Conservation (phyloP, 2,888 invertebrate genomes). For the Ferrisia virgata region DNA sequence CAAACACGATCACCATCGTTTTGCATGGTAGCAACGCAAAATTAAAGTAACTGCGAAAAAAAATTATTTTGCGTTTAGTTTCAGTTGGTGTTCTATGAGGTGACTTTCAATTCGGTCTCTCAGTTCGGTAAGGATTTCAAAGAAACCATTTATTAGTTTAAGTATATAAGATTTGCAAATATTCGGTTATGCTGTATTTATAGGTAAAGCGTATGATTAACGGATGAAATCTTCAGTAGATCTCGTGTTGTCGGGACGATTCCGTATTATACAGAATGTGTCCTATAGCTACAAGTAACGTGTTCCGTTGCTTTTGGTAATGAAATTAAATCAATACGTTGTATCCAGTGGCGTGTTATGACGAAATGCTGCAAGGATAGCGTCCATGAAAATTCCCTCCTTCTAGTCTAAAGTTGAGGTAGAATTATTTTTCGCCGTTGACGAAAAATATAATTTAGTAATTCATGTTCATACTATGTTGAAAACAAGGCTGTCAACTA, state of each 20-base stretch:
- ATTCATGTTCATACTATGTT: neutral
- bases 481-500: neutral
- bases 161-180: conserved; percentile 43
- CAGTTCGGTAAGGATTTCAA: conserved; percentile 36
- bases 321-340: conserved; percentile 41
- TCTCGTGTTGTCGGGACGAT: conserved; percentile 41
- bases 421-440: neutral
- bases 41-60: conserved; percentile 5
- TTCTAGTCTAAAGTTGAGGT: no score
- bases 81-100: conserved; percentile 42
- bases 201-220: conserved; percentile 43
- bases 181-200: conserved; percentile 43
- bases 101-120: conserved; percentile 31
- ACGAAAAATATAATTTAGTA: no score
- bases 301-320: conserved; percentile 42
- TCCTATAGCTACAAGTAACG: conserved; percentile 39
- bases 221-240: conserved; percentile 42
- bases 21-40: conserved; percentile 16
- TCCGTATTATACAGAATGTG: conserved; percentile 38
- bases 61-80: conserved; percentile 39
- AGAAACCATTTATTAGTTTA: conserved; percentile 36
- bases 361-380: conserved; percentile 22
- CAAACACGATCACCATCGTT: neutral
- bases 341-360: conserved; percentile 43
- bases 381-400: neutral